Evolutionary conservation across 1,140 invertebrate species (phyloP), one percentile per base, ranked within the genome.

Genomic region (Oedothorax gibbosus): DNA sequence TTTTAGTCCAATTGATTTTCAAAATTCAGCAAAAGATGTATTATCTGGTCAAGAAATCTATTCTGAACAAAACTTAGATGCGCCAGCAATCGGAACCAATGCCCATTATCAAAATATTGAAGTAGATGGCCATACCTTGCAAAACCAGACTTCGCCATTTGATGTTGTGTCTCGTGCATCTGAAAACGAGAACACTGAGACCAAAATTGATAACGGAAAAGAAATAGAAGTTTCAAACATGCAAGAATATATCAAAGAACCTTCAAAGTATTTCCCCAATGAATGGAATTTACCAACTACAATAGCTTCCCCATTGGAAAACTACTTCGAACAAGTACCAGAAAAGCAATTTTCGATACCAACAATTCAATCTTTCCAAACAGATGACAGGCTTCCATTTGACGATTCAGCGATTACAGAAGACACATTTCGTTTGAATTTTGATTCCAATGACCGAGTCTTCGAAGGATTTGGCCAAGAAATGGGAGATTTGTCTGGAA

Each of bases 401-500:
- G 35, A 35, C 35, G 35, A 35, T 35, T 35, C 35, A 35, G 35
- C 35, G 35, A 35, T 35, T 35, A 35, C 35, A 35, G 35, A 35
- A 35, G 35, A 35, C 35, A 35, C 35, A 35, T 35, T 5, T 35
- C 35, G 35, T 35, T 35, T 35, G 35, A 35, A 35, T 35, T 35
- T 35, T 35, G 35, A 35, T 35, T 35, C 35, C 35, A 35, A 35
- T 2, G 35, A 35, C 35, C 35, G 5, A 35, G 5, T 35, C 35
- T 50, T 75, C 21, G 1, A 50, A n/a, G 56, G 21, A 7, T 18
- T 57, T 18, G 18, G 53, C 20, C 62, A 12, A 20, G 7, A 68
- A n/a, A 20, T 49, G 18, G 49, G 12, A 5, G 66, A 71, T 21
- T 79, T 79, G 9, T 68, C 64, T 54, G 81, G 71, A 2, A 54